Conservation (phyloP, 2,888 invertebrate species). For the Yponomeuta malinellus region DNA sequence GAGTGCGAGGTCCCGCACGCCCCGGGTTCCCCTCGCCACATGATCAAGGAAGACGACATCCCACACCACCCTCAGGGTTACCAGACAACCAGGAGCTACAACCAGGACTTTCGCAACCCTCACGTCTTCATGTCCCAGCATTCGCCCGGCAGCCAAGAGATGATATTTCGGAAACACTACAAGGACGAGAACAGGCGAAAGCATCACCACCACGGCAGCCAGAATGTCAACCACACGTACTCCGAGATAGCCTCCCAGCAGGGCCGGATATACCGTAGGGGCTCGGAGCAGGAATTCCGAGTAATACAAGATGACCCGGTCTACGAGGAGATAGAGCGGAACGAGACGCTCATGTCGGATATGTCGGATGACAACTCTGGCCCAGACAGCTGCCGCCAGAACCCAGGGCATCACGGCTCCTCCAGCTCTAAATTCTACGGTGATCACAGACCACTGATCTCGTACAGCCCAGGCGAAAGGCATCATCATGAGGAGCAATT, state of each 20-base stretch:
- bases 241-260: conserved; percentile 80
- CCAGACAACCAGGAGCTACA: conserved; percentile 64
- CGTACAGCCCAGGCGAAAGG: conserved; percentile 82
- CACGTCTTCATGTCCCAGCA: conserved; percentile 70
- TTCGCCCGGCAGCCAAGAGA: conserved; percentile 64
- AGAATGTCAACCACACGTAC: conserved; percentile 83
- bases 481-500: conserved; percentile 69
- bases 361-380: conserved; percentile 83
- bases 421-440: conserved; percentile 83
- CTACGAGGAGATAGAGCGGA: conserved; percentile 86
- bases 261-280: conserved; percentile 67
- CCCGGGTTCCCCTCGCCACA: conserved; percentile 66
- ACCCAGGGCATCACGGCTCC: conserved; percentile 73
- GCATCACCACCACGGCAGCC: conserved; percentile 74
- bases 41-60: conserved; percentile 59
- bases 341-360: conserved; percentile 83
- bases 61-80: conserved; percentile 62
- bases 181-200: conserved; percentile 62
- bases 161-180: conserved; percentile 66
- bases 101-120: conserved; percentile 66
- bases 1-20: conserved; percentile 67
- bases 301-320: conserved; percentile 84
- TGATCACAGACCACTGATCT: conserved; percentile 87
- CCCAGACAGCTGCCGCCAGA: conserved; percentile 81
- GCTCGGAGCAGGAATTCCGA: conserved; percentile 73